phyloP scores from a whole-genome alignment of 2,797 vertebrate species.

The Pipistrellus pipistrellus region DNA sequence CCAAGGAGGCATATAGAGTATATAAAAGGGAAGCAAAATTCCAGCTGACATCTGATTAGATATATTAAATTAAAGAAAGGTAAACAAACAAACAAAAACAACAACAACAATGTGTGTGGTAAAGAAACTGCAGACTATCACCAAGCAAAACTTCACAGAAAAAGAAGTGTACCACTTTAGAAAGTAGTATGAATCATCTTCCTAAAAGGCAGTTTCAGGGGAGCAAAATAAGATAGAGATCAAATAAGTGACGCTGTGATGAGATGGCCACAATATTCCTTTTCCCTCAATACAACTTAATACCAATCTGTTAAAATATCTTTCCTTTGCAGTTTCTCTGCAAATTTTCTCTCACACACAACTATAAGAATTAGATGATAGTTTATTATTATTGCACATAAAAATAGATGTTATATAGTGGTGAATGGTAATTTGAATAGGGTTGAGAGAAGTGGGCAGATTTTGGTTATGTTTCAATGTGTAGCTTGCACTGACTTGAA shows the following conservation, averaged over 20 bases:
- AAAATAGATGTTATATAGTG: neutral
- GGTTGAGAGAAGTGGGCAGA: neutral
- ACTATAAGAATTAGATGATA: neutral
- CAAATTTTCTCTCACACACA: neutral
- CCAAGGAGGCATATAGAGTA: neutral
- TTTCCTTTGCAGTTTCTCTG: neutral
- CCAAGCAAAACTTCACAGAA: neutral
- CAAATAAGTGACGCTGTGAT: neutral
- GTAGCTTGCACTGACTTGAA: neutral
- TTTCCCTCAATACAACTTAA: neutral
- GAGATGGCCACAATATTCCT: neutral
- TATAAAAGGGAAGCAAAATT: conserved; percentile 28
- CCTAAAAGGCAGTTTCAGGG: neutral
- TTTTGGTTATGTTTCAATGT: neutral
- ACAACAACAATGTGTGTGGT: neutral
- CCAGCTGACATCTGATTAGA: neutral
- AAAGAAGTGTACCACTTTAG: neutral
- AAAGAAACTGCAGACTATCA: neutral
- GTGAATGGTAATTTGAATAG: neutral
- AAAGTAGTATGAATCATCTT: neutral
- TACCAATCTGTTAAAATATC: neutral
- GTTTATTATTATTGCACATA: neutral
- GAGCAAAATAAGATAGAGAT: neutral
- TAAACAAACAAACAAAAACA: neutral
- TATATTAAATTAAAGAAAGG: neutral